A percentile compares a stretch with the other conserved stretches of the same genome.
phyloP scores from a whole-genome alignment of 2,113 vertebrate species.

The Bubo bubo region DNA sequence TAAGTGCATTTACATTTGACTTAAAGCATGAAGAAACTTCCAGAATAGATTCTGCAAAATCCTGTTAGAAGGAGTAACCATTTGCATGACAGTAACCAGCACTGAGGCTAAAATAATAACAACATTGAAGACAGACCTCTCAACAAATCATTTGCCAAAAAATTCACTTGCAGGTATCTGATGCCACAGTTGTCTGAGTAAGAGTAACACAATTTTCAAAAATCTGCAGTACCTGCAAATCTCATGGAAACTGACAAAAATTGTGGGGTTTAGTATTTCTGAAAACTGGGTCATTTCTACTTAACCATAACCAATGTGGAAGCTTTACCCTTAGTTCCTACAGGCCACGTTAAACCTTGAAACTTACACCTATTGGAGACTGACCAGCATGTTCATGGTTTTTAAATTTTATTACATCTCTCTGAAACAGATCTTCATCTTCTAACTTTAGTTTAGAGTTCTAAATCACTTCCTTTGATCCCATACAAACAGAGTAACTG shows the following conservation, averaged over 20 bases:
- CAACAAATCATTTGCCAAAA: neutral
- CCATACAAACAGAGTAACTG: neutral
- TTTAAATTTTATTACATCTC: neutral
- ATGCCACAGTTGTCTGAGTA: neutral
- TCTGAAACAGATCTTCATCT: neutral
- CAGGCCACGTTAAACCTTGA: neutral
- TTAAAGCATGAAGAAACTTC: neutral
- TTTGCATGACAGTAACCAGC: neutral
- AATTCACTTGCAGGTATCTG: neutral
- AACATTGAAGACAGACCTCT: neutral
- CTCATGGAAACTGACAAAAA: neutral
- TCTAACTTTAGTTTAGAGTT: neutral
- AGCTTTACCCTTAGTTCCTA: neutral
- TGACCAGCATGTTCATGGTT: neutral
- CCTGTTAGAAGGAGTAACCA: neutral
- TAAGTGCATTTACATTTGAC: conserved; percentile 18
- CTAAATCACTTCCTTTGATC: neutral
- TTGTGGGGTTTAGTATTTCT: neutral
- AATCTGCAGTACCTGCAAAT: neutral
- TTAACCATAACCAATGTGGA: neutral
- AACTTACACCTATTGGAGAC: neutral
- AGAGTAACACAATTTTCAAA: neutral
- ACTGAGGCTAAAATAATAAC: neutral
- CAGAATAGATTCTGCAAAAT: neutral
- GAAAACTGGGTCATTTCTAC: neutral